Base-by-base conservation (phyloP, 2,888 invertebrate species). In the Drosophila ochracea region DNA sequence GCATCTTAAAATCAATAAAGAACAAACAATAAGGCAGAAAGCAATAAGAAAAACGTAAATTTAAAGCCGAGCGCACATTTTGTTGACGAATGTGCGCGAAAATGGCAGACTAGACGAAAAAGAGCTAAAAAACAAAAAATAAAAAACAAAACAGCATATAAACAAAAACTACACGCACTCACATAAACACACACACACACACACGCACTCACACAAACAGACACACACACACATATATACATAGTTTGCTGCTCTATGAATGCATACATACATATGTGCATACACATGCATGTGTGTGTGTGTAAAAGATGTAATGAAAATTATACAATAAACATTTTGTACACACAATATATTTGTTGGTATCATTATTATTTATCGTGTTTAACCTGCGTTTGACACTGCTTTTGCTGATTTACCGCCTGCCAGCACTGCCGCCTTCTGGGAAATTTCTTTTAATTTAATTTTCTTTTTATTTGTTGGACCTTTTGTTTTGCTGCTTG, bases 311-410 rank as follows among this genome's bases (percentile, higher is more conserved):
- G 78, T 79, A 79, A 79, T 79, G 70, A 73, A 82, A 85, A 84
- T 85, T 84, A 84, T 84, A 84, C 86, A 84, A 84, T 84, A 85
- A 86, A 84, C 80, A 83, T 84, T 84, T 81, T 72, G 74, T 68
- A 68, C 71, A 74, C 71, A 82, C 72, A 47, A 25, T 70, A 76
- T 62, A 76, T 68, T 55, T 53, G 47, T 62, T 55, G 63, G 9
- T 47, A 25, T 47, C 43, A 37, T 37, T 52, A 35, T 54, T 66
- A 47, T 66, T 66, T 35, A 37, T 66, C 41, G 21, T 57, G 41
- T 70, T 74, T 74, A 80, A 69, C 77, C 79, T 65, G 65, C 68
- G 70, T 66, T 68, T 47, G 33, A 37, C 55, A 52, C 41, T 52
- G 68, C 21, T 65, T 50, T 47, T 64, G 59, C 54, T 61, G 47